Evolutionary conservation across 2,888 invertebrate genomes (phyloP), one percentile per base, ranked within the genome.

Genomic region (Agrochola circellaris): DNA sequence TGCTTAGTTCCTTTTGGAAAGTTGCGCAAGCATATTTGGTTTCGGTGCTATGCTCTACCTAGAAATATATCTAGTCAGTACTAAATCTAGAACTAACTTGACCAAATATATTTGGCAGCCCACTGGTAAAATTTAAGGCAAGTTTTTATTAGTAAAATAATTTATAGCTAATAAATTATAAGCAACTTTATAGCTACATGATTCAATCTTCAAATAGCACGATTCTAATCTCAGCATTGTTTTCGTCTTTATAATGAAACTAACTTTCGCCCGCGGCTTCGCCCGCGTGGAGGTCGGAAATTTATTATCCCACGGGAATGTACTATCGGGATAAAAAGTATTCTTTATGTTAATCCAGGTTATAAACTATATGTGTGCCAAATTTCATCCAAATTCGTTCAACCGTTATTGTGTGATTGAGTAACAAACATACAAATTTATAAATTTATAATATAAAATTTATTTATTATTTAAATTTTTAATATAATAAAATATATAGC

Each of bases 1-100:
- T 75, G 73, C 66, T 70, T 65, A 71, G 80, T 88, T 84, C 81
- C 80, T 85, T 82, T 89, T 81, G 76, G 76, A 82, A 88, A 84
- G 78, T 86, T 88, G 79, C 82, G 79, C 79, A 85, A 75, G 38
- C 74, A 69, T 81, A 85, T 83, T 74, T 69, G 62, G 72, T 79
- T 84, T 84, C 71, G 20, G n/a, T 65, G 61, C 42, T 34, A 64
- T 20, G 62, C n/a, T 85, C 45, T 68, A 54, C 38, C 13, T 56
- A 73, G 15, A 73, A 34, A 38, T 30, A 23, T 64, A 73, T 17
- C 9, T 23, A 34, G 20, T 38, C 17, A 30, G 48, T 51, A 54
- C 17, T 38, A 56, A 76, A 72, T 86, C 69, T 73, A 60, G 72
- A 54, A 58, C 45, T 20, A 11, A 66, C 3, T 48, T 62, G 15